A percentile compares a stretch with the other conserved stretches of the same genome.
phyloP scores from a whole-genome alignment of 1,140 invertebrate species.

The Pollicipes pollicipes region DNA sequence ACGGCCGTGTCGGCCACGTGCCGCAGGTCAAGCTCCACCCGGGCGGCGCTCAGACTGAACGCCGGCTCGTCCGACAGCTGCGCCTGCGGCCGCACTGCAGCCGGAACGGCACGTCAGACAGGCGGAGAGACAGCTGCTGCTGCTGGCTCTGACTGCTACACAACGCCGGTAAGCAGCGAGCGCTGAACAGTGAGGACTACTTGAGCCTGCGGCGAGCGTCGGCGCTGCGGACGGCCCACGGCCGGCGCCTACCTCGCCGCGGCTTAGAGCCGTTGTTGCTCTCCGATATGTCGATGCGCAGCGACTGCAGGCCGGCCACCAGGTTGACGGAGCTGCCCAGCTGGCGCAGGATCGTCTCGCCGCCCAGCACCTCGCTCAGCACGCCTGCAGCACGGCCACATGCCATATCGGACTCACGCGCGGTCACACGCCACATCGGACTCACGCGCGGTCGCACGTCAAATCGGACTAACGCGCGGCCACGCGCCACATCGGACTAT shows the following conservation, averaged over 20 bases:
- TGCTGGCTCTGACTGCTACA: too few relatives aligned
- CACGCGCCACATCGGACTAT: too few relatives aligned
- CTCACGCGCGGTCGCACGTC: too few relatives aligned
- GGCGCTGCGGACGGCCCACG: neutral
- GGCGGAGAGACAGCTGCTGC: too few relatives aligned
- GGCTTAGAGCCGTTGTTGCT: neutral
- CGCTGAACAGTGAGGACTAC: too few relatives aligned
- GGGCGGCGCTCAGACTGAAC: conserved; percentile 79
- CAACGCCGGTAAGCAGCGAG: too few relatives aligned
- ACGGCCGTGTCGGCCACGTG: conserved; percentile 79
- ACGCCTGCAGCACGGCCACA: too few relatives aligned
- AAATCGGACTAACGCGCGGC: too few relatives aligned
- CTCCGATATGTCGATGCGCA: neutral
- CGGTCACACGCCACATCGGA: too few relatives aligned
- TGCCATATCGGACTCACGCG: too few relatives aligned
- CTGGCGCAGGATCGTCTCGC: neutral
- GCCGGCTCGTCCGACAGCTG: conserved; percentile 61
- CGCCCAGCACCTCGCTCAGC: neutral
- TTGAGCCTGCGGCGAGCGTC: too few relatives aligned
- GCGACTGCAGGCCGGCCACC: neutral
- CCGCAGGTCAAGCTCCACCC: conserved; percentile 69
- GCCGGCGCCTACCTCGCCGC: neutral
- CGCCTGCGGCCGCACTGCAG: conserved; percentile 29
- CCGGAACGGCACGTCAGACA: conserved; percentile 15
- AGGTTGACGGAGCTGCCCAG: neutral